Evolutionary conservation across 2,113 vertebrate genomes (phyloP).

Genomic region (Porphyrio hochstetteri): DNA sequence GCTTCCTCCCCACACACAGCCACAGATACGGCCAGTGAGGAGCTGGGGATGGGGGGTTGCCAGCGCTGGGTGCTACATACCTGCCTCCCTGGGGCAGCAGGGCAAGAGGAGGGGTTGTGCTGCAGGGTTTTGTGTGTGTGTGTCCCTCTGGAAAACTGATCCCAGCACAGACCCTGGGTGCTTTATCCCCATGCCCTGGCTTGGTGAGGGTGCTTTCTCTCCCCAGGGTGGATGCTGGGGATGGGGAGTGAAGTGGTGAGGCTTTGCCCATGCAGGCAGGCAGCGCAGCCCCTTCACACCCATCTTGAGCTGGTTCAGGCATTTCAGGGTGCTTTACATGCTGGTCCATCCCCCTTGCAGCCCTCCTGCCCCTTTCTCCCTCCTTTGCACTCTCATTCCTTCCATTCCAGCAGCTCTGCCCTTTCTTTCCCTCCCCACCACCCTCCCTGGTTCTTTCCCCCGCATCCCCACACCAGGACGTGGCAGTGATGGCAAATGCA

Average conservation of each 20-base stretch:
- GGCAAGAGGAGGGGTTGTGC: not conserved
- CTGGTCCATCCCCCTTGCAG: fast-evolving
- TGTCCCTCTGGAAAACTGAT: not conserved
- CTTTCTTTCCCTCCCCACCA: not conserved
- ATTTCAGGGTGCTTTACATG: not conserved
- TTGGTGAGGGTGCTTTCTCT: not conserved
- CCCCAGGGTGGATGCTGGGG: not conserved
- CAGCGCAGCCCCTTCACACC: fast-evolving
- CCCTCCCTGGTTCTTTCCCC: not conserved
- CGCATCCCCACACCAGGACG: fast-evolving
- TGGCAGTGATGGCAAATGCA: not conserved
- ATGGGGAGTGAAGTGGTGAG: fast-evolving
- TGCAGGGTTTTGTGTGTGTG: not conserved
- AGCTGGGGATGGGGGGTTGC: fast-evolving
- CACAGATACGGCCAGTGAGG: not conserved
- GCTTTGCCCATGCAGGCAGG: not conserved
- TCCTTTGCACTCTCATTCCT: not conserved
- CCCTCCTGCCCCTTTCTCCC: not conserved
- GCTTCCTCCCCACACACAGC: slow-evolving; percentile 15
- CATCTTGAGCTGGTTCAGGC: fast-evolving
- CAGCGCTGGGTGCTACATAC: fast-evolving
- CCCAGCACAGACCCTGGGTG: fast-evolving
- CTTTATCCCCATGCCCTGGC: not conserved
- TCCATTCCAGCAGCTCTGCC: not conserved
- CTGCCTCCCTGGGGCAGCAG: fast-evolving